These are phyloP conservation scores for Caerostris darwini DNA, from an alignment of 1,140 invertebrate genomes.

Conservation along the genomic window DNA sequence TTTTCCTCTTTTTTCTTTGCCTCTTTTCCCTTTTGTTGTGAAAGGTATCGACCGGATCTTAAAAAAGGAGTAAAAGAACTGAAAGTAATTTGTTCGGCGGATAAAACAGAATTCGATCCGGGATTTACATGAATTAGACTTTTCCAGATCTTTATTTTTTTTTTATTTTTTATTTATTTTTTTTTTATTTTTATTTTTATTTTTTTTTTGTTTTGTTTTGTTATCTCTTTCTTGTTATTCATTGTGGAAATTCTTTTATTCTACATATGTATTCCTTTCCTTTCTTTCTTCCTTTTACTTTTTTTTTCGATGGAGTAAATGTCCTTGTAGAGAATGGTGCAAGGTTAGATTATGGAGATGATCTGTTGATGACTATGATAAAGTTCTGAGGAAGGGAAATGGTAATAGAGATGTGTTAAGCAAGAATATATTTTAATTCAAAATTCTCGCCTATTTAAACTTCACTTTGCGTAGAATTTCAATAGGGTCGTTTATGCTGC, in stretches of 20 bases:
- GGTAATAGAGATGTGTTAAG: neutral
- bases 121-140: conserved; percentile 74
- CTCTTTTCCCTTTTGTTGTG: neutral
- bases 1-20: neutral
- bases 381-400: neutral
- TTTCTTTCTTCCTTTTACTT: neutral
- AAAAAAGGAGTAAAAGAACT: conserved; percentile 23
- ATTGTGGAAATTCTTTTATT: neutral
- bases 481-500: neutral
- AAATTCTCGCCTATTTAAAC: neutral
- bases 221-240: neutral
- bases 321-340: neutral
- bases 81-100: conserved; percentile 65
- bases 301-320: neutral
- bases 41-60: neutral
- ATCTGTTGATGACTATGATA: neutral
- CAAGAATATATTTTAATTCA: neutral
- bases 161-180: too few species aligned
- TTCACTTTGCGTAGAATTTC: neutral
- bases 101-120: conserved; percentile 69
- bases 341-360: neutral
- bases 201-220: too few species aligned
- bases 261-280: neutral
- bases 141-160: neutral
- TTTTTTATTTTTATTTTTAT: too few species aligned